These are phyloP conservation scores for Meghimatium bilineatum DNA, from an alignment of 2,888 invertebrate species.

Conservation along the genomic window DNA sequence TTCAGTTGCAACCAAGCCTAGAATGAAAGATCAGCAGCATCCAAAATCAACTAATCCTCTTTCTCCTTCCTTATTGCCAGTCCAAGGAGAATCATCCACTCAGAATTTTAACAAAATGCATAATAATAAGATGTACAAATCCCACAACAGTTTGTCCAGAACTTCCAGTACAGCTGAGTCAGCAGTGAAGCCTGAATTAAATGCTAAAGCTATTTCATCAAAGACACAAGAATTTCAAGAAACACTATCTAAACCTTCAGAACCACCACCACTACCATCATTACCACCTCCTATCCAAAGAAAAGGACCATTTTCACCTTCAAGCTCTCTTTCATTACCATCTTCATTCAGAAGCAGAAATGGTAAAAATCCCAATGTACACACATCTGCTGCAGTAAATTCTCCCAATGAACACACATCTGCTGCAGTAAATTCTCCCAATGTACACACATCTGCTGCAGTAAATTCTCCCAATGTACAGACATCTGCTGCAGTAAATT, in stretches of 20 bases:
- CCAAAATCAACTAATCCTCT: constrained; percentile 7
- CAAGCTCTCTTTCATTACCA: constrained; percentile 26
- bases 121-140: neutral
- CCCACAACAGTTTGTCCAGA: neutral
- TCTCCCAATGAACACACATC: neutral
- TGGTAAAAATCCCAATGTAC: neutral
- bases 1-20: constrained; percentile 44
- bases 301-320: constrained; percentile 23
- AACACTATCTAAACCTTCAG: neutral
- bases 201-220: neutral
- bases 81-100: neutral
- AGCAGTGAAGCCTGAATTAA: neutral
- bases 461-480: neutral
- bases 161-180: neutral
- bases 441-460: neutral
- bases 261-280: constrained; percentile 40
- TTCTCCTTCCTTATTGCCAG: neutral
- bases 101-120: neutral
- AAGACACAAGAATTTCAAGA: neutral
- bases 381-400: neutral
- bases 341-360: constrained; percentile 19
- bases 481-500: neutral
- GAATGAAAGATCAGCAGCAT: constrained; percentile 27
- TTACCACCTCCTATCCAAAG: constrained; percentile 33
- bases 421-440: neutral